Evolutionary conservation across 2,113 vertebrate species (phyloP).

Genomic region (Pionites leucogaster): DNA sequence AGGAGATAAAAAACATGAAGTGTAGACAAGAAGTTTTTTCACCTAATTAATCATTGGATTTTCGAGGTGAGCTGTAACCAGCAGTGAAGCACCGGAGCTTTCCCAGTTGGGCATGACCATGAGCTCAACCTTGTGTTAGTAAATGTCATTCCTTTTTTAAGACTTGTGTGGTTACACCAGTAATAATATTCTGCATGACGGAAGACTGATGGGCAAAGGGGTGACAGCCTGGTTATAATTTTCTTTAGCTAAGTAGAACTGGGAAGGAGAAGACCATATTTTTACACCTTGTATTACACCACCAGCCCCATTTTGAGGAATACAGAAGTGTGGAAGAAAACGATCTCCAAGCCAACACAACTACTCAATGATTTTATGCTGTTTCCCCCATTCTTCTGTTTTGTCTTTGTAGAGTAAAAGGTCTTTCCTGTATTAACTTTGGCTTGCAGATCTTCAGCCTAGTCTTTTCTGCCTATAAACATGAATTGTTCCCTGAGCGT

Average conservation of each 20-base stretch:
- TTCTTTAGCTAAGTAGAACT: neutral
- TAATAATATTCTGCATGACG: neutral
- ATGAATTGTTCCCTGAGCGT: neutral
- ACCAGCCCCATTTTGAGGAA: neutral
- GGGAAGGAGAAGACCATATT: neutral
- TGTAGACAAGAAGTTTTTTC: neutral
- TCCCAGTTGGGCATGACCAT: neutral
- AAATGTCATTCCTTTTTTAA: neutral
- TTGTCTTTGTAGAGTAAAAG: neutral
- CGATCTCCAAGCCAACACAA: neutral
- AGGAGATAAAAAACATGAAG: neutral
- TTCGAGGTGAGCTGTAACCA: neutral
- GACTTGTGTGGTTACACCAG: neutral
- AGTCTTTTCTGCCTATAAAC: neutral
- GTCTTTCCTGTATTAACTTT: neutral
- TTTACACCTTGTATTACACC: neutral
- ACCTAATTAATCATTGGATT: neutral
- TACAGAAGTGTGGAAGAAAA: neutral
- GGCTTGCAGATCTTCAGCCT: neutral
- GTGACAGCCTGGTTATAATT: neutral
- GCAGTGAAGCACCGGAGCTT: neutral
- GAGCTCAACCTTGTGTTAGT: neutral
- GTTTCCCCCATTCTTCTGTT: neutral
- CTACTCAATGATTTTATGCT: neutral
- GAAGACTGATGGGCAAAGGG: neutral